A percentile compares a stretch with the other conserved stretches of the same genome.
Conservation (phyloP, 2,797 vertebrate species). For the Sebastes trivittatus region DNA sequence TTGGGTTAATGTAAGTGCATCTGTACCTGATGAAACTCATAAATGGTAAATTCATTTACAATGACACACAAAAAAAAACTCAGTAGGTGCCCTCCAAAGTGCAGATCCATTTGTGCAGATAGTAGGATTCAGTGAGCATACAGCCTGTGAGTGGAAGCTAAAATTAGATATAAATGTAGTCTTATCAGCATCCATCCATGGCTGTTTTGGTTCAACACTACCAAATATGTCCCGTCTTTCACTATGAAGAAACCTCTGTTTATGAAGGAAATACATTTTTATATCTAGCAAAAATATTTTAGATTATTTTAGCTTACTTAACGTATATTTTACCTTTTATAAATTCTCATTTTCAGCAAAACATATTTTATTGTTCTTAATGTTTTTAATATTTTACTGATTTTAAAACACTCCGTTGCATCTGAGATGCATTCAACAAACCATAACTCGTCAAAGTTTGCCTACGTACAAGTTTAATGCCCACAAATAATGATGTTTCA, state of each 20-base stretch:
- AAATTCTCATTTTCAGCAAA: background rate
- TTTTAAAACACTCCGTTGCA: background rate
- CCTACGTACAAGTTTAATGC: background rate
- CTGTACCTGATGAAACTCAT: background rate
- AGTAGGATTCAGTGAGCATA: background rate
- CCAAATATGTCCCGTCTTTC: background rate
- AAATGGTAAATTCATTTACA: background rate
- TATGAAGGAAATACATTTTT: slow-evolving; percentile 15
- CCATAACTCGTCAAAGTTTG: background rate
- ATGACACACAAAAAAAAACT: background rate
- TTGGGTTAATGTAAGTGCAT: background rate
- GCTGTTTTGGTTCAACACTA: background rate
- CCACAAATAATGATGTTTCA: background rate
- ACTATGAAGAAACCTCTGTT: slow-evolving; percentile 16
- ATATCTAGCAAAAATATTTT: background rate
- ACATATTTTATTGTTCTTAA: background rate
- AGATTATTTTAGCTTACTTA: background rate
- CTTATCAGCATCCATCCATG: background rate
- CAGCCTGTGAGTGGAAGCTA: background rate
- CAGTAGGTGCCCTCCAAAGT: background rate
- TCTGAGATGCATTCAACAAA: background rate
- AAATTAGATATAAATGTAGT: background rate
- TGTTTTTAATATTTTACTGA: slow-evolving; percentile 14
- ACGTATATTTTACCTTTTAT: slow-evolving; percentile 1
- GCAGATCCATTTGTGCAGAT: background rate